Evolutionary conservation across 1,140 invertebrate species (phyloP), one percentile per base, ranked within the genome.

Genomic region (Uloborus diversus): DNA sequence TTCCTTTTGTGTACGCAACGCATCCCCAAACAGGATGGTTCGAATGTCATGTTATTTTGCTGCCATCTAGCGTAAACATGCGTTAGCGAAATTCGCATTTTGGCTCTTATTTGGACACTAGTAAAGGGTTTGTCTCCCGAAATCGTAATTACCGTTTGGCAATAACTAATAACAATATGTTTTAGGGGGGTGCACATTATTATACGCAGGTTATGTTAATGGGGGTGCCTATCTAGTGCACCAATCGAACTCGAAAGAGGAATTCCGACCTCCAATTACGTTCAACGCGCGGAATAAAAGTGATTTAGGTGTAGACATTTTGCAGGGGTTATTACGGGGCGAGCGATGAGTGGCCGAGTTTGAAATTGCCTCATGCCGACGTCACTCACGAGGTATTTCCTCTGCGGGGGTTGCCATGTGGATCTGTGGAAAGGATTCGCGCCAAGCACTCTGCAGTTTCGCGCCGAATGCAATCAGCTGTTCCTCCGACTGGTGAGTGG

Each of bases 181-280:
- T 57, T 61, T n/a, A n/a, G n/a, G n/a, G 17, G 66, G 42, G 27
- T 14, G 66, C 30, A 53, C 49, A 35, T 30, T 73, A 73, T 61
- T 73, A 73, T 53, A 73, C 33, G 27, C 20, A 33, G 69, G 53
- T 73, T 73, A 73, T 73, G 69, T 59, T 73, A 73, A 73, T 61
- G 49, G 69, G 69, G 53, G 33, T 33, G 69, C 33, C 53, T 70
- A 70, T 70, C 49, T 70, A 53, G 28, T 37, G 53, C 68, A 61
- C 69, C 69, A 73, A 73, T 73, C 69, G 69, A 61, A 73, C 69
- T 49, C 33, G 23, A 57, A 57, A 70, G 32, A 70, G 69, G 56
- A 59, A 73, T 73, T n/a, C n/a, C 69, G 69, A 73, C 69, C 69
- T 61, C 69, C 69, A 73, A 73, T 73, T 73, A 73, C 53, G 57